Evolutionary conservation across 2,797 vertebrate species (phyloP).

Genomic region (Lutjanus campechanus): DNA sequence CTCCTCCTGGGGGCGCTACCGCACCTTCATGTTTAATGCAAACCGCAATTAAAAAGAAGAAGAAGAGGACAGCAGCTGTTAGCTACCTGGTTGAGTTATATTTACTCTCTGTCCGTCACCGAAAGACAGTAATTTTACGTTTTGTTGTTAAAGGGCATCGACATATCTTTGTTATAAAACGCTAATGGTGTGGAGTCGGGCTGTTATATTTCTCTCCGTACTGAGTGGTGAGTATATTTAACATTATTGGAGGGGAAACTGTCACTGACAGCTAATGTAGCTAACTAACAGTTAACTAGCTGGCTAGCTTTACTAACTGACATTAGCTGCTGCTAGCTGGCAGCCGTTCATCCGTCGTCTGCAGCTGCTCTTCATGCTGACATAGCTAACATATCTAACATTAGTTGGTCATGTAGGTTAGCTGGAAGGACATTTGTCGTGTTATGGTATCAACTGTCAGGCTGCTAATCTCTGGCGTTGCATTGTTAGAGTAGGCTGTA

Average conservation of each 20-base stretch:
- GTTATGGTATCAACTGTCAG: not conserved
- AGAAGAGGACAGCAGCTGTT: slow-evolving; percentile 53
- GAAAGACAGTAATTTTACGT: not conserved
- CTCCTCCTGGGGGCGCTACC: slow-evolving; percentile 23
- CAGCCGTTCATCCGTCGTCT: not conserved
- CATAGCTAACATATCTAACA: not conserved
- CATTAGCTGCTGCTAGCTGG: not conserved
- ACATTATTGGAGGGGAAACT: not conserved
- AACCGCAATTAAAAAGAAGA: not conserved
- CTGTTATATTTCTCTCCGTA: not conserved
- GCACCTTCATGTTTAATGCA: accelerated
- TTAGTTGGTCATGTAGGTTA: not conserved
- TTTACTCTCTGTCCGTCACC: slow-evolving; percentile 8
- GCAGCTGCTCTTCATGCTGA: not conserved
- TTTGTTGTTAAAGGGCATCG: not conserved
- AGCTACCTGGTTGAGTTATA: slow-evolving; percentile 35
- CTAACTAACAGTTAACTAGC: slow-evolving; percentile 13
- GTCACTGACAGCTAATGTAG: slow-evolving; percentile 7
- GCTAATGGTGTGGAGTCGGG: slow-evolving; percentile 45
- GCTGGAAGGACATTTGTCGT: not conserved
- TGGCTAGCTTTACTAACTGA: slow-evolving; percentile 10
- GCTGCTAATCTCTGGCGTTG: not conserved
- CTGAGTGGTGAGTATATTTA: slow-evolving; percentile 65
- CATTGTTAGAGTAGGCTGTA: not conserved
- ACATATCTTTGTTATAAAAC: not conserved